phyloP scores from a whole-genome alignment of 2,113 vertebrate species.

The Nothobranchius kuhntae region DNA sequence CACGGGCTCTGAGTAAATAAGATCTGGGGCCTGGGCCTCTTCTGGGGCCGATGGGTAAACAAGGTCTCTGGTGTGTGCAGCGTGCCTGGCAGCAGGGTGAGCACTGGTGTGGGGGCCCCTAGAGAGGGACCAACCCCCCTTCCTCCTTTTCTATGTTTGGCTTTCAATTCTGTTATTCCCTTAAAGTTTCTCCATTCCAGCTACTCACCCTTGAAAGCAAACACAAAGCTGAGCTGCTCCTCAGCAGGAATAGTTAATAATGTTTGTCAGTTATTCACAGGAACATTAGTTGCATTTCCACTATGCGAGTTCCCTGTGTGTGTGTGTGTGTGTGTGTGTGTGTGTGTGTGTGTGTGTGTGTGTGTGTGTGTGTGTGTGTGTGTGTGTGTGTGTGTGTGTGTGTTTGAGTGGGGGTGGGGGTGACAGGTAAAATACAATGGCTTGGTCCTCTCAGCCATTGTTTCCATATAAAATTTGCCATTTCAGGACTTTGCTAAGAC shows the following conservation, averaged over 20 bases:
- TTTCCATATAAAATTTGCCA: too few species aligned
- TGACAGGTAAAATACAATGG: too few species aligned
- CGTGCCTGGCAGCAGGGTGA: constrained; percentile 77
- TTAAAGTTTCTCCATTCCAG: constrained; percentile 47
- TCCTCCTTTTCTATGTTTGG: constrained; percentile 62
- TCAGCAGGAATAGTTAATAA: constrained; percentile 63
- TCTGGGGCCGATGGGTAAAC: constrained; percentile 79
- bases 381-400: too few species aligned
- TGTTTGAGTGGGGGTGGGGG: too few species aligned
- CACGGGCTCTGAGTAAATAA: constrained; percentile 77
- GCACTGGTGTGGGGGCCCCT: constrained; percentile 68
- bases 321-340: too few species aligned
- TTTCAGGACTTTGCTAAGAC: too few species aligned
- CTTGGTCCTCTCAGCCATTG: too few species aligned
- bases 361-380: too few species aligned
- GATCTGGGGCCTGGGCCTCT: constrained; percentile 72
- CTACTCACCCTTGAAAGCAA: constrained; percentile 5
- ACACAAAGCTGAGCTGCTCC: constrained; percentile 37
- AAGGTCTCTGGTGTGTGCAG: constrained; percentile 78
- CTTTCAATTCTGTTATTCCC: constrained; percentile 65
- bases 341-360: too few species aligned
- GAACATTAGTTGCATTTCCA: constrained; percentile 37
- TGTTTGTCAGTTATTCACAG: constrained; percentile 57
- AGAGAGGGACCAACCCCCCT: constrained; percentile 59
- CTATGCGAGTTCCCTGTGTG: too few species aligned